Base-by-base conservation (phyloP, 2,797 vertebrate genomes). In the Fistularia tabacaria region DNA sequence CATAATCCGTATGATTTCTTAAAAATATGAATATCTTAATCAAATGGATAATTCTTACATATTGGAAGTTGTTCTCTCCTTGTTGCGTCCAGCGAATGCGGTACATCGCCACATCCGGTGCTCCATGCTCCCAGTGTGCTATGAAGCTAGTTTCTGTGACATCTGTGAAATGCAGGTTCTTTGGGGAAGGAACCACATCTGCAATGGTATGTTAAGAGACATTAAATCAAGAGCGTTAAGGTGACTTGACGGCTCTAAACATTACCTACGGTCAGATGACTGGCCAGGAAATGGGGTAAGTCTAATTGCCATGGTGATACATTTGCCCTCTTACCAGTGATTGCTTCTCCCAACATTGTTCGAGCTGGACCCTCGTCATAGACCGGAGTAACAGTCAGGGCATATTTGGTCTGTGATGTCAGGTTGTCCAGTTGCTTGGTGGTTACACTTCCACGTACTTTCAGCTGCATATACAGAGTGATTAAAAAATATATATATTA, bases 181-280 rank as follows among this genome's bases (percentile, higher is more conserved):
- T 87, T 38, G 97, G 97, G 9, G 97, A 90, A 73, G 97, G 97
- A 74, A 99, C 97, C 60, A 91, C 89, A 69, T 91, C 97, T 99
- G 54, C 55, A 55, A 57, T 14, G 3, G 59, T 9, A 56, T 3
- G 9, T 8, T 7, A 14, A n/a, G 3, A 53, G n/a, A 7, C 12
- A 11, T 46, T 46, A 45, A 8, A 25, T 25, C 7, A 45, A 45
- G 8, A 12, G 36, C 6, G 40, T 53, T 43, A 53, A 3, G 4
- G 10, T 12, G 8, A 25, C 10, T 8, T 52, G 15, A 25, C 2
- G 25, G 25, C 25, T 25, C 25, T 25, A 25, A 25, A 25, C 25
- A 25, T 15, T 10, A 51, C 9, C 14, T 40, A 15, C 9, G 41
- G 9, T 7, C 4, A 44, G 42, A 63, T 1, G 0, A 37, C 36